These are phyloP conservation scores for Caenorhabditis sp. DNA, from an alignment of 2,888 invertebrate genomes.

Conservation along the genomic window DNA sequence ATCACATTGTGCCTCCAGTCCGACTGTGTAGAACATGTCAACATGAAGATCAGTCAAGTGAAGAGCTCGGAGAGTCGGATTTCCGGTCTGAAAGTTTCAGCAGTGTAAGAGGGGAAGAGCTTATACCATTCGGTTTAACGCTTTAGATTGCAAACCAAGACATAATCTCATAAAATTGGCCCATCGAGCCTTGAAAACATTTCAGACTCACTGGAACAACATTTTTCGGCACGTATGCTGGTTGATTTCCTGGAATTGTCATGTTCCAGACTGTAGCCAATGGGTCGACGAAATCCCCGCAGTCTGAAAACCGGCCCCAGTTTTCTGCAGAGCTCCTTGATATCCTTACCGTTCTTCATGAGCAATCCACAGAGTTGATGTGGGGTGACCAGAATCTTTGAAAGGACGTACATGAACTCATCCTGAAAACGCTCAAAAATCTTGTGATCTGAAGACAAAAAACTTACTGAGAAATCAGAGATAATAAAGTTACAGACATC, in stretches of 20 bases:
- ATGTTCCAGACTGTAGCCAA: constrained; percentile 74
- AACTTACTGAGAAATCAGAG: constrained; percentile 69
- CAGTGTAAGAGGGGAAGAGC: no score
- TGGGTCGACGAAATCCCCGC: constrained; percentile 74
- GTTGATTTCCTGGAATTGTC: constrained; percentile 75
- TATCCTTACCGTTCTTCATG: constrained; percentile 64
- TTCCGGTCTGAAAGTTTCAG: constrained; percentile 60
- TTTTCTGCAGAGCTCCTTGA: neutral
- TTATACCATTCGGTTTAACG: no score
- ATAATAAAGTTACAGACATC: constrained; percentile 75
- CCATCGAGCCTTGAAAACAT: no score
- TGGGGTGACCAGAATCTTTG: constrained; percentile 75
- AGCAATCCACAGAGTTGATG: constrained; percentile 78
- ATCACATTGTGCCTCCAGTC: constrained; percentile 90
- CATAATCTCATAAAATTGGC: no score
- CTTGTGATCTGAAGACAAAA: neutral
- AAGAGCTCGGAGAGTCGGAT: constrained; percentile 74
- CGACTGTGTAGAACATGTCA: constrained; percentile 73
- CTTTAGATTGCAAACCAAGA: no score
- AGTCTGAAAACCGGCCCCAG: constrained; percentile 71
- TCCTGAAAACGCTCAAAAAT: constrained; percentile 61
- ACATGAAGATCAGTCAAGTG: constrained; percentile 80
- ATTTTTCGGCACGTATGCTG: constrained; percentile 66
- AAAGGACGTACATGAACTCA: constrained; percentile 77
- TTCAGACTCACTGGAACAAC: constrained; percentile 57